Percentiles rank a stretch among this genome's conserved stretches.
Evolutionary conservation across 1,140 invertebrate species (phyloP).

Genomic region (Drosophila sp.): DNA sequence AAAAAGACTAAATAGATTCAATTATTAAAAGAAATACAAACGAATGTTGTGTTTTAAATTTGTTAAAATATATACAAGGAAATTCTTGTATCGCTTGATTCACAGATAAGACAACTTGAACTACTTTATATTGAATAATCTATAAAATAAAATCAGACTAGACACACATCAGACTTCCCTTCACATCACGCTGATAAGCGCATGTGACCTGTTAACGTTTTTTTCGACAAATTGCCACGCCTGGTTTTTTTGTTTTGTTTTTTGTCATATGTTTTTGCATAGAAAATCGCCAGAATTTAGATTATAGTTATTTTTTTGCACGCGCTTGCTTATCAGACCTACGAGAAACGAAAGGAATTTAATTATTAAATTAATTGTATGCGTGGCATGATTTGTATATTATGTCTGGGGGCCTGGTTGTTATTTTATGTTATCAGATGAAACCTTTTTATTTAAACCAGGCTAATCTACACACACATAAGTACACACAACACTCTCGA

Average conservation of each 20-base stretch:
- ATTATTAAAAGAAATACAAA: too few species aligned
- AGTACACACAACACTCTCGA: slow-evolving; percentile 12
- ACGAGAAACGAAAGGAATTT: slow-evolving; percentile 27
- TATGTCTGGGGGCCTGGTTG: slow-evolving; percentile 39
- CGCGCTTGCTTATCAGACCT: slow-evolving; percentile 51
- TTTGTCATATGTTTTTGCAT: slow-evolving; percentile 25
- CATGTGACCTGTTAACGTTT: slow-evolving; percentile 54
- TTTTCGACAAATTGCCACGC: slow-evolving; percentile 17
- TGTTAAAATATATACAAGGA: too few species aligned
- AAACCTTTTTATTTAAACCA: neutral
- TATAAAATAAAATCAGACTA: neutral
- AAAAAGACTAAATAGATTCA: too few species aligned
- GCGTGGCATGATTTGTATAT: slow-evolving; percentile 47
- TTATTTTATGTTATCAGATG: neutral
- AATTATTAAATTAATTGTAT: slow-evolving; percentile 52
- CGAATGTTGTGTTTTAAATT: too few species aligned
- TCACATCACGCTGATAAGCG: slow-evolving; percentile 52
- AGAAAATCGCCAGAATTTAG: slow-evolving; percentile 8
- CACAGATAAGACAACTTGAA: too few species aligned
- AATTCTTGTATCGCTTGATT: too few species aligned
- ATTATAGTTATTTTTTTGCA: slow-evolving; percentile 40
- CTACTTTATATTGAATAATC: too few species aligned
- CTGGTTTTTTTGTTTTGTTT: slow-evolving; percentile 19
- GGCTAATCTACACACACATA: too few species aligned
- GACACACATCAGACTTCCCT: slow-evolving; percentile 10